A percentile compares a stretch with the other conserved stretches of the same genome.
Evolutionary conservation across 1,140 invertebrate species (phyloP).

Genomic region (Bilobella aurantiaca): DNA sequence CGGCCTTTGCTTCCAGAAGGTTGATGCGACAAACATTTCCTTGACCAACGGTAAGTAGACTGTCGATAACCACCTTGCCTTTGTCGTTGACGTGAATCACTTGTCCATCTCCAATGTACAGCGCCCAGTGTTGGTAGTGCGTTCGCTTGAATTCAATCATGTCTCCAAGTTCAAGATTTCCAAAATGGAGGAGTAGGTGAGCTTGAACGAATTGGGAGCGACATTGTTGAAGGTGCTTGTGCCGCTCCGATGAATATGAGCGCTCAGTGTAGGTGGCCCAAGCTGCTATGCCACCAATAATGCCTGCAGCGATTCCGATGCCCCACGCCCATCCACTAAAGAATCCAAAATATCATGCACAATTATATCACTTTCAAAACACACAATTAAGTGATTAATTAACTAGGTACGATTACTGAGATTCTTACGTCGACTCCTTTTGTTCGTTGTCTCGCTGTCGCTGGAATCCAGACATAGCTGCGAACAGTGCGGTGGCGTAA

Average conservation of each 20-base stretch:
- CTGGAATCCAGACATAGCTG: too few relatives aligned
- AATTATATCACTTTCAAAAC: too few relatives aligned
- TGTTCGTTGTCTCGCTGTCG: too few relatives aligned
- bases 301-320: background rate
- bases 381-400: too few relatives aligned
- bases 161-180: background rate
- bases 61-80: background rate
- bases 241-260: background rate
- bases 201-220: background rate
- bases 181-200: background rate
- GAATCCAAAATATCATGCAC: too few relatives aligned
- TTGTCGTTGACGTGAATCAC: background rate
- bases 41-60: background rate
- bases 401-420: too few relatives aligned
- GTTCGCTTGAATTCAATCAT: background rate
- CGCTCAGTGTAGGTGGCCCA: background rate
- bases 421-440: too few relatives aligned
- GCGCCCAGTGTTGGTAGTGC: background rate
- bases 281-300: background rate
- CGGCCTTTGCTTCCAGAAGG: background rate
- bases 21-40: background rate
- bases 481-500: too few relatives aligned
- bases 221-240: background rate
- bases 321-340: too few relatives aligned
- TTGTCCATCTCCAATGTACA: slow-evolving; percentile 1